These are phyloP conservation scores for Podargus strigoides DNA, from an alignment of 2,797 vertebrate species.

Conservation along the genomic window DNA sequence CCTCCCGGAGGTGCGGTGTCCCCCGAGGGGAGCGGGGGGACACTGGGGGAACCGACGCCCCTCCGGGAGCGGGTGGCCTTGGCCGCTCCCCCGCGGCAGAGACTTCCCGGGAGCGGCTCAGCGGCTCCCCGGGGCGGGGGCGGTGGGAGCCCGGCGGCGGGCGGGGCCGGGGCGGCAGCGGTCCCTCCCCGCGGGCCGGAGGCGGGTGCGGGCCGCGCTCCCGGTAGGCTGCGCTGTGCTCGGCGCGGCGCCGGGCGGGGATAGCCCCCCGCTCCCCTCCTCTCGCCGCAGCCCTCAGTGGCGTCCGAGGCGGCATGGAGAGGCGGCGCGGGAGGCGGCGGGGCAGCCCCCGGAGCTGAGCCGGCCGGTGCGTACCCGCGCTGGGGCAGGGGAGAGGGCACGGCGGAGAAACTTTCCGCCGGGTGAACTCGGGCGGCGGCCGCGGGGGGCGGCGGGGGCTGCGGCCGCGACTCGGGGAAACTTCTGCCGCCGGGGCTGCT, in stretches of 20 bases:
- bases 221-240: slow-evolving; percentile 63
- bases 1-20: too few species aligned
- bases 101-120: neutral
- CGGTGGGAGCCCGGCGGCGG: neutral
- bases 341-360: slow-evolving; percentile 22
- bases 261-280: neutral
- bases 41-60: neutral
- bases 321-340: neutral
- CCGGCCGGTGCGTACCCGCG: slow-evolving; percentile 42
- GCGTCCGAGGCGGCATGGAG: neutral
- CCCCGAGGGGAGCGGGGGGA: too few species aligned
- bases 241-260: neutral
- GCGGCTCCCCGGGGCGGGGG: rapidly evolving
- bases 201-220: slow-evolving; percentile 3
- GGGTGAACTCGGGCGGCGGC: neutral
- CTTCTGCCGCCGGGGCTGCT: neutral
- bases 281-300: neutral
- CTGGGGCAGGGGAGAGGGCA: neutral
- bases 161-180: neutral
- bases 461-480: neutral
- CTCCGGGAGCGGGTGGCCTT: neutral
- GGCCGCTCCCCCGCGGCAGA: rapidly evolving
- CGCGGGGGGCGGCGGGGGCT: neutral
- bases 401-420: slow-evolving; percentile 62
- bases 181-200: neutral